Evolutionary conservation across 2,113 vertebrate genomes (phyloP).

Genomic region (Oplegnathus fasciatus): DNA sequence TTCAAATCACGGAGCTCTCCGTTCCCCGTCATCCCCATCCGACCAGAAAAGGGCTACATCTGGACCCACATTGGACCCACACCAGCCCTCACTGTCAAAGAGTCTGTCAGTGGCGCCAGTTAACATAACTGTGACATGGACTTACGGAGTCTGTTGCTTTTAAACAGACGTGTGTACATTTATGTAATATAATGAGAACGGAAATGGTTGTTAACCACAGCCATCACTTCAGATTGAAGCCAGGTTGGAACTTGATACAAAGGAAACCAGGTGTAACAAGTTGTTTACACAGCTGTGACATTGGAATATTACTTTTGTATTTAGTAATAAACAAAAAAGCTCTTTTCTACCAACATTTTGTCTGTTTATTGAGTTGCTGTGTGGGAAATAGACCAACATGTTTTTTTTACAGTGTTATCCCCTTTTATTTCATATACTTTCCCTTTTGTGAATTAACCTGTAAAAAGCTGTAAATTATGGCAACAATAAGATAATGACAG

Average conservation of each 20-base stretch:
- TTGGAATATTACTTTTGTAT: conserved; percentile 65
- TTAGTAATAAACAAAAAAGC: conserved; percentile 59
- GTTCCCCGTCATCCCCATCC: conserved; percentile 94
- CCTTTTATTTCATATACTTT: background rate
- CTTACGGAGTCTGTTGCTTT: conserved; percentile 42
- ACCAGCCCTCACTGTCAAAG: conserved; percentile 91
- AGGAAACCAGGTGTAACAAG: conserved; percentile 7
- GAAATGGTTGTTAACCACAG: conserved; percentile 21
- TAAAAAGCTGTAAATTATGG: background rate
- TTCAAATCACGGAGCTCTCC: conserved; percentile 97
- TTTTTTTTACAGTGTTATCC: background rate
- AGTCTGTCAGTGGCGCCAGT: conserved; percentile 88
- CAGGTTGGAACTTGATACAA: conserved; percentile 18
- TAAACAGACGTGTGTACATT: conserved; percentile 64
- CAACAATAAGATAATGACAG: background rate
- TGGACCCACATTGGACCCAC: conserved; percentile 97
- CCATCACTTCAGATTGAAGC: conserved; percentile 39
- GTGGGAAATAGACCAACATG: background rate
- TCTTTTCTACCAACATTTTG: background rate
- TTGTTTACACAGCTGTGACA: conserved; percentile 17
- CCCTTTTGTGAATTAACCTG: background rate
- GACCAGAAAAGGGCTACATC: conserved; percentile 96
- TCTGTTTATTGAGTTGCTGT: too few relatives aligned
- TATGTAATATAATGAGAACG: conserved; percentile 54
- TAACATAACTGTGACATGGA: conserved; percentile 71